Conservation (phyloP, 2,113 vertebrate species). For the Vulpes ferrilata region DNA sequence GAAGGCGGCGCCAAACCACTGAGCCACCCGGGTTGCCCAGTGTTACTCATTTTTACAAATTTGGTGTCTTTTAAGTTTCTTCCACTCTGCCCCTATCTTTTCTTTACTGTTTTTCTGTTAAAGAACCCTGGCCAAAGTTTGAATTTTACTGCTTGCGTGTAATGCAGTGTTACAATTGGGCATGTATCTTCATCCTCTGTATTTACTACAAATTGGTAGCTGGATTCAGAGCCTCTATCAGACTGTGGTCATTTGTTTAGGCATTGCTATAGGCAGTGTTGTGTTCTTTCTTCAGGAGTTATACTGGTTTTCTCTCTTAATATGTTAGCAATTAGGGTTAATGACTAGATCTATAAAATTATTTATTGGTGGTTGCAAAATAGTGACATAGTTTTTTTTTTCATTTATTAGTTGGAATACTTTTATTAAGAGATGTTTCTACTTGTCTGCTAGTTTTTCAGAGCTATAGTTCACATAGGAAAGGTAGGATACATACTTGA, state of each 20-base stretch:
- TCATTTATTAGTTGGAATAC: neutral
- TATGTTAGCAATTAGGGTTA: neutral
- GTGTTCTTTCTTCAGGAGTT: neutral
- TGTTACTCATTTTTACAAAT: neutral
- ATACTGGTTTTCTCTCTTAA: neutral
- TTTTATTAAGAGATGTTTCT: neutral
- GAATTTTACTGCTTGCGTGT: neutral
- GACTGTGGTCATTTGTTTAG: neutral
- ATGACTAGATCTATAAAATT: neutral
- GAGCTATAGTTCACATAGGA: neutral
- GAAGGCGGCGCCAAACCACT: no score
- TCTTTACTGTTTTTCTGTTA: neutral
- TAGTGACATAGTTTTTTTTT: neutral
- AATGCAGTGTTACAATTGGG: neutral
- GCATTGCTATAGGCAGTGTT: neutral
- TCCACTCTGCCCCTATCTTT: neutral
- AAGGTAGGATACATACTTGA: neutral
- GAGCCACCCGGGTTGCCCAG: no score
- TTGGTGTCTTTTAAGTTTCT: neutral
- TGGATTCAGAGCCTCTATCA: neutral
- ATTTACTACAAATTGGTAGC: neutral
- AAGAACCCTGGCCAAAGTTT: neutral
- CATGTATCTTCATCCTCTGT: neutral
- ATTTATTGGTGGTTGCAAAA: neutral
- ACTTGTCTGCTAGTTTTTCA: neutral